Conservation (phyloP, 2,888 invertebrate species). For the Ametastegia equiseti region DNA sequence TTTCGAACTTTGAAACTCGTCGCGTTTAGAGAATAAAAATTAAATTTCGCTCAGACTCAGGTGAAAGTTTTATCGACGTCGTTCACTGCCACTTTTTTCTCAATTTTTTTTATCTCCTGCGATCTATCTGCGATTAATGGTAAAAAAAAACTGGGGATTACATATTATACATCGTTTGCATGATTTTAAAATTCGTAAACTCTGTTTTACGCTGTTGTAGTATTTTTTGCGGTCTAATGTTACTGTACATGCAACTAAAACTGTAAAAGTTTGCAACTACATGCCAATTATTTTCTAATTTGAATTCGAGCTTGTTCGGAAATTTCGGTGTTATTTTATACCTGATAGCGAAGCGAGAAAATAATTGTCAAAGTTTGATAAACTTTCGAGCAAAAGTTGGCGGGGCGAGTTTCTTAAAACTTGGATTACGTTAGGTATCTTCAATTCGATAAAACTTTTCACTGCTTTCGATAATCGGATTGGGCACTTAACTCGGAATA, state of each 20-base stretch:
- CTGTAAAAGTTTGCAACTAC: neutral
- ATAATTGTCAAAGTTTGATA: slow-evolving; percentile 7
- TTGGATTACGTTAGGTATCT: neutral
- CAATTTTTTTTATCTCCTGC: neutral
- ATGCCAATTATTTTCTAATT: neutral
- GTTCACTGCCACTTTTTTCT: neutral
- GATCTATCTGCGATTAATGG: neutral
- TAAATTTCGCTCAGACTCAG: neutral
- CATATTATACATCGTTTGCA: neutral
- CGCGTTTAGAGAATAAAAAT: neutral
- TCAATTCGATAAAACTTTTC: slow-evolving; percentile 3
- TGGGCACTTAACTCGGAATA: neutral
- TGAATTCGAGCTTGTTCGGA: neutral
- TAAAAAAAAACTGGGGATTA: too few relatives aligned
- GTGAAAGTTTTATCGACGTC: neutral
- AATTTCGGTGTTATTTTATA: neutral
- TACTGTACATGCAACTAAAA: neutral
- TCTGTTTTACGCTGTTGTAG: neutral
- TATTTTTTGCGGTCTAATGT: neutral
- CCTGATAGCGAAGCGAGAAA: neutral
- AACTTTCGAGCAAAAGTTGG: slow-evolving; percentile 10
- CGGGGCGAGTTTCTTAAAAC: neutral
- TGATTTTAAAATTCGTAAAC: neutral
- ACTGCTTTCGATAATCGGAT: slow-evolving; percentile 9
- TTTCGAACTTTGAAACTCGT: neutral